Base-by-base conservation (phyloP, 2,888 invertebrate species). In the Pristionchus exspectatus region DNA sequence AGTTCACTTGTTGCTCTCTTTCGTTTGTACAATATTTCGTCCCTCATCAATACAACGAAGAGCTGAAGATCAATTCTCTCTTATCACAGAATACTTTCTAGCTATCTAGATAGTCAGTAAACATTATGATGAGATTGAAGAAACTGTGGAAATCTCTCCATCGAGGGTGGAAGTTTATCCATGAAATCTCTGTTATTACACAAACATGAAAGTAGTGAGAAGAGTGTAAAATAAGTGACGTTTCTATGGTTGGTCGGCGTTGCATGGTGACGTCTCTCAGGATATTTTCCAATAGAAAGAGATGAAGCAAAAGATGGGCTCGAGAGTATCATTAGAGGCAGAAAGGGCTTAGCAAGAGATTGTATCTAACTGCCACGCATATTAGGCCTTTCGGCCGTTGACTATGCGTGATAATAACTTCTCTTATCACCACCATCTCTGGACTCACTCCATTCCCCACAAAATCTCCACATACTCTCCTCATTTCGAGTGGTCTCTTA, bases 391-490 rank as follows among this genome's bases (percentile, higher is more conserved):
- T 24, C 38, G 74, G 9, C 74, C 38, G 18, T 74, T 81, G 81
- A 81, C 81, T 81, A 81, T 81, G 81, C 81, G 81, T 81, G 81
- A 81, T 81, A 81, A 50, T 81, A 81, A 81, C 81, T 81, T 44
- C 18, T 50, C 81, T 81, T 81, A 81, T 54, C 81, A 81, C 50
- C 50, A n/a, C 30, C 12, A 72, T 72, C 30, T 72, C 30, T 33
- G 72, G 16, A 72, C 30, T 72, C 33, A 30, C 33, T 72, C 72
- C 12, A 33, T 72, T 63, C 72, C 30, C 7, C 72, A 33, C 33
- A 33, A 16, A 30, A 14, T 30, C 72, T 72, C 21, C 16, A 2
- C 72, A 21, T 3, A 33, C 72, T 72, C 72, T 72, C 72, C 30
- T 21, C 72, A 18, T 30, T 24, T 33, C 72, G 2, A 30, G 33